A percentile compares a stretch with the other conserved stretches of the same genome.
Conservation (phyloP, 2,888 invertebrate species). For the Pteria penguin region DNA sequence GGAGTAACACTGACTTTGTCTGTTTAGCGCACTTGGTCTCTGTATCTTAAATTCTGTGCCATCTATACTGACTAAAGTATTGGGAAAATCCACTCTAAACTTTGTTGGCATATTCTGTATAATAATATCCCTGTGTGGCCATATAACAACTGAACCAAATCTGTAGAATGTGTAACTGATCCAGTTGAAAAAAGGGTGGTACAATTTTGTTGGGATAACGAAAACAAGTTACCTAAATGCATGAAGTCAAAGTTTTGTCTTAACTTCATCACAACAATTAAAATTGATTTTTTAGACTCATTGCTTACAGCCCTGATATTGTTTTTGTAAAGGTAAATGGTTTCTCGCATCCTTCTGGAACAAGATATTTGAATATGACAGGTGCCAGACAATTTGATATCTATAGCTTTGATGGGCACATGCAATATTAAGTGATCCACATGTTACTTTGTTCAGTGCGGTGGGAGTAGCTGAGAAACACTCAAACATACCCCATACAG, state of each 20-base stretch:
- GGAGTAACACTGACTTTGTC: constrained; percentile 49
- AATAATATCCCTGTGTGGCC: constrained; percentile 40
- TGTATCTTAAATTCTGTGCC: constrained; percentile 42
- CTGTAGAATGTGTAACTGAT: constrained; percentile 45
- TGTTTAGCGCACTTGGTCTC: too few species aligned
- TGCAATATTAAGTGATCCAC: too few species aligned
- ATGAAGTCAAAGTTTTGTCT: too few species aligned
- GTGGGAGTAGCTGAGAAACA: too few species aligned
- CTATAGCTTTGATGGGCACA: too few species aligned
- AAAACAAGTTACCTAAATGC: constrained; percentile 1
- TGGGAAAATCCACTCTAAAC: constrained; percentile 41
- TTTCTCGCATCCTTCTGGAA: constrained; percentile 2
- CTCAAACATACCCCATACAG: too few species aligned
- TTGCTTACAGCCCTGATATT: not conserved
- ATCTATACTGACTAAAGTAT: too few species aligned
- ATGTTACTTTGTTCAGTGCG: too few species aligned
- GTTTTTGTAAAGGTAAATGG: constrained; percentile 12
- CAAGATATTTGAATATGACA: constrained; percentile 25
- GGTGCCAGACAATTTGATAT: too few species aligned
- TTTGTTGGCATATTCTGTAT: constrained; percentile 41
- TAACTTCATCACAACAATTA: not conserved
- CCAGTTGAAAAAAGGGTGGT: constrained; percentile 17
- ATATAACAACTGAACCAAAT: constrained; percentile 42
- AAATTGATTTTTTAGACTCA: not conserved
- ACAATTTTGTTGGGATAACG: not conserved